phyloP scores from a whole-genome alignment of 2,797 vertebrate genomes.

The Sebastes kiyomatsui region DNA sequence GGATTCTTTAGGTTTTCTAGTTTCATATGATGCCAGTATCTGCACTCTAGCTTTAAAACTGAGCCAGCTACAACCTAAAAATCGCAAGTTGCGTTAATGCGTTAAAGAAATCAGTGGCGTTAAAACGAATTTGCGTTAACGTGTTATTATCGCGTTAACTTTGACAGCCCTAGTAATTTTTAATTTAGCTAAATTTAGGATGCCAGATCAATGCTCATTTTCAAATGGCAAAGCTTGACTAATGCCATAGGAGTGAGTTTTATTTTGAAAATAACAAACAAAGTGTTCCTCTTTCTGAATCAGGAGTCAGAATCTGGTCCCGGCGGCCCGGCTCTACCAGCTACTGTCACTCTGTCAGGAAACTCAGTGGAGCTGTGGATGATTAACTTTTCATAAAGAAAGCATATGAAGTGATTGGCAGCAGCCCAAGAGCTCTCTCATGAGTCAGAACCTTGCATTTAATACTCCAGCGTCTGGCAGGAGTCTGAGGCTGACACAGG shows the following conservation, averaged over 20 bases:
- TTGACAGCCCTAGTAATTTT: no score
- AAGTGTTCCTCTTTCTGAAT: neutral
- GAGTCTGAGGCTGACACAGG: constrained; percentile 67
- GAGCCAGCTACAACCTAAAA: no score
- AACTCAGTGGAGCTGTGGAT: constrained; percentile 77
- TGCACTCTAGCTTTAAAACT: no score
- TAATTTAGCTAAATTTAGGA: no score
- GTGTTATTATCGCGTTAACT: no score
- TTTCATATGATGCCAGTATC: no score
- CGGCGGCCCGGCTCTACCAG: constrained; percentile 43
- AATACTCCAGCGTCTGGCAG: constrained; percentile 70
- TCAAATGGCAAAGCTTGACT: no score
- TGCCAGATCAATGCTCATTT: no score
- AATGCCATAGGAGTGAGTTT: neutral
- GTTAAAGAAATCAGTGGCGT: no score
- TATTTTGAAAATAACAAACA: neutral
- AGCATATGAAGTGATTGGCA: constrained; percentile 81
- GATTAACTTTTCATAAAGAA: constrained; percentile 85
- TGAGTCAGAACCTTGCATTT: constrained; percentile 70
- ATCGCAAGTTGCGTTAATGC: no score
- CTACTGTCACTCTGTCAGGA: constrained; percentile 73
- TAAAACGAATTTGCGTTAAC: no score
- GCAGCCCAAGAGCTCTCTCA: constrained; percentile 66
- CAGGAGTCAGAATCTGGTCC: neutral
- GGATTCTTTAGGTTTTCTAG: no score